Evolutionary conservation across 2,797 vertebrate genomes (phyloP).

Genomic region (Remorina albescens): DNA sequence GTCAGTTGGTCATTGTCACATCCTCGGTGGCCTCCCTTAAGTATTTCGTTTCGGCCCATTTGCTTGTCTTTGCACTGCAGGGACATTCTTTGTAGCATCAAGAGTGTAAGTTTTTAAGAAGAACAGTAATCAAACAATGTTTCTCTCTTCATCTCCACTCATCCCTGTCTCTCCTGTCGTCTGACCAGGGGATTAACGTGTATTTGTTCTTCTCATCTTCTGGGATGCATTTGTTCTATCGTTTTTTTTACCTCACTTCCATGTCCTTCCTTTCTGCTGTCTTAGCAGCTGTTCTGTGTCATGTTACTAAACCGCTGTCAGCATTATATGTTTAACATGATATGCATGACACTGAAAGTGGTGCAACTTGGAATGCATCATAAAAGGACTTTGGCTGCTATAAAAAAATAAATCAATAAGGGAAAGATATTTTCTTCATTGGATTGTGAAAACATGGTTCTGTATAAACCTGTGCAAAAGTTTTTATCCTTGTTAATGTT

Average conservation of each 20-base stretch:
- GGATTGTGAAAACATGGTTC: not conserved
- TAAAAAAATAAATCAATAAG: not conserved
- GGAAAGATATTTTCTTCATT: not conserved
- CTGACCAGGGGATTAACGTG: constrained; percentile 73
- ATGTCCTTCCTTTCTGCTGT: constrained; percentile 60
- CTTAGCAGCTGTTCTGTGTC: constrained; percentile 46
- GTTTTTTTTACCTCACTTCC: constrained; percentile 59
- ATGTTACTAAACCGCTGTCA: constrained; percentile 18
- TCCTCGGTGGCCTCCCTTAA: constrained; percentile 54
- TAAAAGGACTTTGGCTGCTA: not conserved
- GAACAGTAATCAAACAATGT: constrained; percentile 70
- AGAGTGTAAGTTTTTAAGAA: constrained; percentile 73
- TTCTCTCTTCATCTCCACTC: constrained; percentile 44
- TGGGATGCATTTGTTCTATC: constrained; percentile 45
- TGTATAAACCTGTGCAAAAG: too few species aligned
- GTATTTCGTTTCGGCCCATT: constrained; percentile 41
- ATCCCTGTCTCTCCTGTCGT: constrained; percentile 55
- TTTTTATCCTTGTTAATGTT: too few species aligned
- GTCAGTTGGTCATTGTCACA: constrained; percentile 19
- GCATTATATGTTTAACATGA: constrained; percentile 24
- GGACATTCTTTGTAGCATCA: constrained; percentile 59
- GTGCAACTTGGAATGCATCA: not conserved
- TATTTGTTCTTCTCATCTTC: constrained; percentile 61
- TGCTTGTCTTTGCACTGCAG: constrained; percentile 60
- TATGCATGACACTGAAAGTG: not conserved